Conservation (phyloP, 1,140 invertebrate genomes). For the Habropoda laboriosa region DNA sequence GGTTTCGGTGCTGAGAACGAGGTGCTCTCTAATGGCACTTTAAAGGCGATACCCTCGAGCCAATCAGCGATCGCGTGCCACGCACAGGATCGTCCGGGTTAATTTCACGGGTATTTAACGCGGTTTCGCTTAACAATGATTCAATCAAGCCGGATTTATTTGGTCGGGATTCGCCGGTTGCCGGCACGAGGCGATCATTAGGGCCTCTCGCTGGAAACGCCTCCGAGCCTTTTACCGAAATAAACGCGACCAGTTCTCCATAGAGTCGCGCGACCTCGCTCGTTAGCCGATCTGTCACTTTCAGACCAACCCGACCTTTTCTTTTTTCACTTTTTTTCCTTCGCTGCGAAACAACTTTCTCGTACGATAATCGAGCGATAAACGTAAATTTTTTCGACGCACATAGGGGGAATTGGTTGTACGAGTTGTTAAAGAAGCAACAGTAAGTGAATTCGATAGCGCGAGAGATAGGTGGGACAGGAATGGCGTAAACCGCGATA, state of each 20-base stretch:
- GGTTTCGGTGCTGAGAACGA: conserved; percentile 32
- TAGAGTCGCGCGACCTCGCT: conserved; percentile 3
- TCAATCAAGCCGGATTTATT: conserved; percentile 78
- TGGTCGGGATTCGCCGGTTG: conserved; percentile 58
- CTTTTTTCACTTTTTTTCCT: too few relatives aligned
- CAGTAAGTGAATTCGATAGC: too few relatives aligned
- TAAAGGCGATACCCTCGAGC: conserved; percentile 70
- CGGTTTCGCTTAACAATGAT: conserved; percentile 76
- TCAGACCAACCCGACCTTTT: not conserved
- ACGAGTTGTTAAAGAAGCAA: too few relatives aligned
- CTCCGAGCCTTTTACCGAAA: conserved; percentile 61
- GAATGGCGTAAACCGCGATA: not conserved
- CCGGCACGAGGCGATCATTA: conserved; percentile 70
- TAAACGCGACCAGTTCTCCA: conserved; percentile 27
- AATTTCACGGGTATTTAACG: conserved; percentile 82
- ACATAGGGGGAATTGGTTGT: too few relatives aligned
- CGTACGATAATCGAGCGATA: too few relatives aligned
- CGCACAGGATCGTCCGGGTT: conserved; percentile 67
- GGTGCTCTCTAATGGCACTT: conserved; percentile 65
- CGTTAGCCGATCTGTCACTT: conserved; percentile 18
- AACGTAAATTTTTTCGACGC: too few relatives aligned
- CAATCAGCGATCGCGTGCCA: conserved; percentile 73
- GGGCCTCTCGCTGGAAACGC: conserved; percentile 64
- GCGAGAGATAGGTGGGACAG: not conserved
- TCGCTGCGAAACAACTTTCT: too few relatives aligned